phyloP scores from a whole-genome alignment of 2,113 vertebrate genomes.

The Perognathus longimembris region DNA sequence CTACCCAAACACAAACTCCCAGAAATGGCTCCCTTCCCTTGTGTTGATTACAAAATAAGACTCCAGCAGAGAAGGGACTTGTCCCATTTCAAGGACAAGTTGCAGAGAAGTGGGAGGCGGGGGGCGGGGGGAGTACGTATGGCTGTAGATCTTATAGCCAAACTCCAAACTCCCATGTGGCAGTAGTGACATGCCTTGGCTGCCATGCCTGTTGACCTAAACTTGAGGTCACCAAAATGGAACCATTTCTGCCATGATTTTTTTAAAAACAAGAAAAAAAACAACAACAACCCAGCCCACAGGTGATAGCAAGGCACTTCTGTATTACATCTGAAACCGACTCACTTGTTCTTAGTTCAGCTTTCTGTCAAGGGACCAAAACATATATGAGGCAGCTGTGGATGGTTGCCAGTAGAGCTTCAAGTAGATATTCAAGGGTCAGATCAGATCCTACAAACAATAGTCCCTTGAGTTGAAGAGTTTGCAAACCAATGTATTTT shows the following conservation, averaged over 20 bases:
- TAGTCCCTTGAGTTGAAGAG: background rate
- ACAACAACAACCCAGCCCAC: too few species aligned
- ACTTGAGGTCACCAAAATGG: background rate
- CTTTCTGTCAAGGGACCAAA: background rate
- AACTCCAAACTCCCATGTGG: background rate
- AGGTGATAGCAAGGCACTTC: background rate
- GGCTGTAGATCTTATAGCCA: background rate
- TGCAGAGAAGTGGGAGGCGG: background rate
- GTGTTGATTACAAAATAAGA: background rate
- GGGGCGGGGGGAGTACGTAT: background rate
- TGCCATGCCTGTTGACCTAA: background rate
- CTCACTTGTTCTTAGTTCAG: background rate
- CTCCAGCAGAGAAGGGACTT: slow-evolving; percentile 18
- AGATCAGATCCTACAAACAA: accelerated
- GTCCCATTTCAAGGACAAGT: background rate
- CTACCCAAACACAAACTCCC: background rate
- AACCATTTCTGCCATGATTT: background rate
- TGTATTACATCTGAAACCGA: background rate
- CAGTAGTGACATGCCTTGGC: background rate
- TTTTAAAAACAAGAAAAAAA: too few species aligned
- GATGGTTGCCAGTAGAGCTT: background rate
- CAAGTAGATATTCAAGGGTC: background rate
- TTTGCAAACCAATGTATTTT: slow-evolving; percentile 36
- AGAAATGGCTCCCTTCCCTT: background rate
- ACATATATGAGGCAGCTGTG: background rate